These are phyloP conservation scores for Acanthaster planci DNA, from an alignment of 35 echinoderm and acorn worm species.

Conservation along the genomic window DNA sequence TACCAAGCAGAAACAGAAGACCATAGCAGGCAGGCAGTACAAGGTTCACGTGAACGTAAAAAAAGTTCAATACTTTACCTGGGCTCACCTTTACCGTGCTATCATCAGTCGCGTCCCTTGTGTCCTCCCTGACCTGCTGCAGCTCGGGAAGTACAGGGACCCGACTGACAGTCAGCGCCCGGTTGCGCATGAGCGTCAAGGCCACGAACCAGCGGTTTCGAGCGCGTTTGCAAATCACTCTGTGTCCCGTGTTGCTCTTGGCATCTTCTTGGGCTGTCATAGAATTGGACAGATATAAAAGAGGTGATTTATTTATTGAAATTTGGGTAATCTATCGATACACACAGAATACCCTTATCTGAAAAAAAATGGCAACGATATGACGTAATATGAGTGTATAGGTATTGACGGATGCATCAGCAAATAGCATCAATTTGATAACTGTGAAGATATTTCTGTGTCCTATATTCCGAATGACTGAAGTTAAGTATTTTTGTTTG, in stretches of 20 bases:
- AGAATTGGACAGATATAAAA: too few relatives aligned
- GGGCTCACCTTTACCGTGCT: constrained; percentile 8
- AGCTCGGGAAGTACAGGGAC: constrained; percentile 21
- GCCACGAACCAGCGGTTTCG: constrained; percentile 44
- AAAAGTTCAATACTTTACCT: constrained; percentile 23
- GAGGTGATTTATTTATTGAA: too few relatives aligned
- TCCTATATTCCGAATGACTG: too few relatives aligned
- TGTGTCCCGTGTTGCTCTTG: neutral
- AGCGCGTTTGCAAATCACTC: neutral
- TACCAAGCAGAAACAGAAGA: neutral
- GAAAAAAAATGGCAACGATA: too few relatives aligned
- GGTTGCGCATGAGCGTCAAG: constrained; percentile 28
- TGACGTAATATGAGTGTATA: too few relatives aligned
- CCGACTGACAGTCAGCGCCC: neutral
- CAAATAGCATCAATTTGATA: too few relatives aligned
- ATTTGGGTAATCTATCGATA: too few relatives aligned
- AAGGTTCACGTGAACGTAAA: neutral
- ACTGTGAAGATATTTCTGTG: too few relatives aligned
- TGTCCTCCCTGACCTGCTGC: neutral
- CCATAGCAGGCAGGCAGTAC: neutral
- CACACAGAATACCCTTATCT: too few relatives aligned
- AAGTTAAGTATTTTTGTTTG: too few relatives aligned
- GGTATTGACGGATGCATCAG: too few relatives aligned
- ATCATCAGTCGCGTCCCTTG: neutral
- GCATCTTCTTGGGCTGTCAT: neutral